Evolutionary conservation across 2,888 invertebrate species (phyloP), one percentile per base, ranked within the genome.

Genomic region (Idaea dimidiata): DNA sequence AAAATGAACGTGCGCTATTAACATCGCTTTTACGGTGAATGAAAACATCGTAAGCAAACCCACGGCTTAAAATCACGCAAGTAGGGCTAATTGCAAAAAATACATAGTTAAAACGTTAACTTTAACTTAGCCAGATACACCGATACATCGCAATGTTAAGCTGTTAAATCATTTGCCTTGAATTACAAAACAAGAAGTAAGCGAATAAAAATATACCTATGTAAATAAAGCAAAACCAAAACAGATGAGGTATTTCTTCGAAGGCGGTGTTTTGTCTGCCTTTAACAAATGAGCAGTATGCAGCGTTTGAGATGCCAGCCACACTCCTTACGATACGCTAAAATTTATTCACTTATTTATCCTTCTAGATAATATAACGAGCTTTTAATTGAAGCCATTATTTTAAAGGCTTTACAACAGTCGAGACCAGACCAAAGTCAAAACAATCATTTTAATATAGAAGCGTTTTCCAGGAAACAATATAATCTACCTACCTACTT

Each of bases 191-290:
- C 54, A 55, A 55, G 8, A 78, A 76, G 67, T 66, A 69, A 68
- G 67, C 69, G 73, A 72, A 75, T 73, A 77, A 79, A 81, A 77
- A 74, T 71, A 24, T 24, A 24, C 1, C 1, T 69, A 71, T 72
- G 74, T 72, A 78, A 81, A 78, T 79, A 78, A 80, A 81, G 78
- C 73, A 81, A 78, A 72, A 78, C 75, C 68, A 62, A 64, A 62
- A 64, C 72, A 69, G 73, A 74, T 75, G 76, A 74, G 78, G 75
- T 75, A 74, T 75, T 83, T 83, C 82, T 79, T 67, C 73, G 82
- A 82, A 83, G 70, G 31, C 68, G 68, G 68, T 74, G 77, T 74
- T 79, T 79, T 74, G 75, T 80, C 67, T 69, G 59, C 59, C 58
- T 62, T 64, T 75, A 72, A 79, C 72, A 79, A 80, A 80, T 78